Evolutionary conservation across 2,888 invertebrate species (phyloP).

Genomic region (Phasia obesa): DNA sequence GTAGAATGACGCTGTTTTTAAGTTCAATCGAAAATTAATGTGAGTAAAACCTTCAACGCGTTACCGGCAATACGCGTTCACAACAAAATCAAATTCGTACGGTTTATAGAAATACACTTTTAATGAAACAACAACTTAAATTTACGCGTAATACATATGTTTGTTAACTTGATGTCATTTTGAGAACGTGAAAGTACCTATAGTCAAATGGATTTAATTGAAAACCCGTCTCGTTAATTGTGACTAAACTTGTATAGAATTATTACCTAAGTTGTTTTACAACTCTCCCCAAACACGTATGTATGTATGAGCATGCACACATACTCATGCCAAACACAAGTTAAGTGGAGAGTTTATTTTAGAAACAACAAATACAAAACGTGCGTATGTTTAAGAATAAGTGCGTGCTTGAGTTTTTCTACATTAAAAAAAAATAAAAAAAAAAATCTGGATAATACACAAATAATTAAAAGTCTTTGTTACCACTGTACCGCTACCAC

Average conservation of each 20-base stretch:
- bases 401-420: conserved; percentile 33
- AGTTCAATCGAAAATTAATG: conserved; percentile 58
- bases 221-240: conserved; percentile 63
- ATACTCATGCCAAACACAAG: neutral
- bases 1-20: conserved; percentile 55
- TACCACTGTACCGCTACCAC: conserved; percentile 25
- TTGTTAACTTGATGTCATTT: conserved; percentile 31
- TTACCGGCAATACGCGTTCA: conserved; percentile 61
- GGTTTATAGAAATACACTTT: conserved; percentile 4
- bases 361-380: conserved; percentile 25
- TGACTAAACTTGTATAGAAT: conserved; percentile 58
- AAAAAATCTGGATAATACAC: conserved; percentile 15
- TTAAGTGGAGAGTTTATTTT: conserved; percentile 44
- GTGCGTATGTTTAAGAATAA: conserved; percentile 33
- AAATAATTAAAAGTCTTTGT: conserved; percentile 44
- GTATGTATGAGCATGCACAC: neutral
- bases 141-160: conserved; percentile 28
- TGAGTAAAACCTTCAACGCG: conserved; percentile 65
- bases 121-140: conserved; percentile 3
- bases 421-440: conserved; percentile 24
- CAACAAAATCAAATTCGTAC: conserved; percentile 32
- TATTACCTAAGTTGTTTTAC: neutral
- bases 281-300: conserved; percentile 22
- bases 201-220: conserved; percentile 52
- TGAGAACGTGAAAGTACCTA: conserved; percentile 26